A percentile compares a stretch with the other conserved stretches of the same genome.
These are phyloP conservation scores for Trogon melanurus DNA, from an alignment of 2,113 vertebrate genomes.

Conservation along the genomic window DNA sequence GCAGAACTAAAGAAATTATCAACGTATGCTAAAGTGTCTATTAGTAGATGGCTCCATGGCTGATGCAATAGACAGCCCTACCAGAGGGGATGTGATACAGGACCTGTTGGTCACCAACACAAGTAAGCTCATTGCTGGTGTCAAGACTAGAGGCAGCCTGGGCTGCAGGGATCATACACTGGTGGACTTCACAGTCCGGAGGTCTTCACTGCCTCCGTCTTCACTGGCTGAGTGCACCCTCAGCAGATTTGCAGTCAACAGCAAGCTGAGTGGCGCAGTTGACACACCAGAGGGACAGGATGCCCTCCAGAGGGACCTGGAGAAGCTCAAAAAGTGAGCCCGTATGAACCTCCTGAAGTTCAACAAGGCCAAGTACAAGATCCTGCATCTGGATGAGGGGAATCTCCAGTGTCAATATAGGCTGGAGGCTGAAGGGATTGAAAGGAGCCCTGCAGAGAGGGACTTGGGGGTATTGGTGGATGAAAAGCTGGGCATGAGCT, in stretches of 20 bases:
- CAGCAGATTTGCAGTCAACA: background rate
- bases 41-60: background rate
- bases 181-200: background rate
- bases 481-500: no score
- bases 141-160: background rate
- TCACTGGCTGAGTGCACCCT: no score
- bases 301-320: background rate
- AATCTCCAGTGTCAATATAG: no score
- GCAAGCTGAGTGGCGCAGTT: background rate
- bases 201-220: no score
- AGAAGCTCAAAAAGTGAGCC: background rate
- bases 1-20: background rate
- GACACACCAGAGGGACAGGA: background rate
- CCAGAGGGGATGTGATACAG: background rate
- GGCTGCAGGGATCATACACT: background rate
- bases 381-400: no score
- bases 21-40: background rate
- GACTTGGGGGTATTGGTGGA: no score
- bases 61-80: background rate
- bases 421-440: no score
- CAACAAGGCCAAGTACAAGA: background rate
- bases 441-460: no score
- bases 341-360: background rate
- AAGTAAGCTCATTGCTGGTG: background rate
- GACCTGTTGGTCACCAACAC: background rate